These are phyloP conservation scores for Xestia c-nigrum DNA, from an alignment of 2,888 invertebrate genomes.

Conservation along the genomic window DNA sequence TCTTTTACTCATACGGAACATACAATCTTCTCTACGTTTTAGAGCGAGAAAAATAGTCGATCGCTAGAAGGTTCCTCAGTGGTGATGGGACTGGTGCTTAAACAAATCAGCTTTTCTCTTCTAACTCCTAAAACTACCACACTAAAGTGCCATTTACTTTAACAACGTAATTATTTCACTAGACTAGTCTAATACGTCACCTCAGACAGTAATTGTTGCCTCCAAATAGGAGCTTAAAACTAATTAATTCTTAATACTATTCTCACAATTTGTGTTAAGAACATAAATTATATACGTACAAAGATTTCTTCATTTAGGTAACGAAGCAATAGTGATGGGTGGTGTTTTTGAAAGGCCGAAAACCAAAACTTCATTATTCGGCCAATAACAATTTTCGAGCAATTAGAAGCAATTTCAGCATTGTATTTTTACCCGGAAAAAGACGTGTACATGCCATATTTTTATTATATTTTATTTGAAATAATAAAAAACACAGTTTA, in stretches of 20 bases:
- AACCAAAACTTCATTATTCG: neutral
- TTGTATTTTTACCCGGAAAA: neutral
- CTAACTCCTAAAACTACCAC: neutral
- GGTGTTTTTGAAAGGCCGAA: slow-evolving; percentile 15
- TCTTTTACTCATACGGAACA: neutral
- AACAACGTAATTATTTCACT: slow-evolving; percentile 52
- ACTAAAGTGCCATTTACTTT: slow-evolving; percentile 43
- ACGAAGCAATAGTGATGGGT: slow-evolving; percentile 25
- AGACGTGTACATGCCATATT: neutral
- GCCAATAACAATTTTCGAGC: neutral
- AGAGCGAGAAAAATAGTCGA: neutral
- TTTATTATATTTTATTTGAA: neutral
- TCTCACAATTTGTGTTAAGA: slow-evolving; percentile 26
- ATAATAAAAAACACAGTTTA: neutral
- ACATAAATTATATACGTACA: slow-evolving; percentile 44
- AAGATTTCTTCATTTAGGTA: slow-evolving; percentile 24
- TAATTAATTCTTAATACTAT: slow-evolving; percentile 58
- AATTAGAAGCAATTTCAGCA: neutral
- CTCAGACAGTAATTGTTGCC: slow-evolving; percentile 44
- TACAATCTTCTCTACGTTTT: neutral
- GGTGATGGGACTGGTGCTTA: neutral
- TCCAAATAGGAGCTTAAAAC: slow-evolving; percentile 45
- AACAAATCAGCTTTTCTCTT: slow-evolving; percentile 19
- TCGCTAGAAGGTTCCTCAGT: neutral
- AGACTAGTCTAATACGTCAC: slow-evolving; percentile 41